Percentiles rank a stretch among this genome's conserved stretches.
Evolutionary conservation across 2,797 vertebrate genomes (phyloP).

Genomic region (Melanotaenia boesemani): DNA sequence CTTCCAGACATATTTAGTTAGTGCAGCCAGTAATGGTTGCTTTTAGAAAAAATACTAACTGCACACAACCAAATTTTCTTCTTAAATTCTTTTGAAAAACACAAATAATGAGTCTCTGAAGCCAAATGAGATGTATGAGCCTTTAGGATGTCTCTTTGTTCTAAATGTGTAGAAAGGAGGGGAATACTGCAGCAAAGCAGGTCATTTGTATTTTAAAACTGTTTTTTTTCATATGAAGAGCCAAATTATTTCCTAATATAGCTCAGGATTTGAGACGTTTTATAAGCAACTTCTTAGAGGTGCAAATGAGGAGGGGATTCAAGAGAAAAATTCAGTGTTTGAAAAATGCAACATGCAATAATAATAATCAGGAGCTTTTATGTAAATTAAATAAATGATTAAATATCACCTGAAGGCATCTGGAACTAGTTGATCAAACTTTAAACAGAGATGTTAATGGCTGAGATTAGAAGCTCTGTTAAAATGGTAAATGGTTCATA

Average conservation of each 20-base stretch:
- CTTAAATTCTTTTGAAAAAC: neutral
- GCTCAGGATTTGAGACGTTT: neutral
- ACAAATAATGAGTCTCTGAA: neutral
- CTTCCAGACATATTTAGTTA: too few species aligned
- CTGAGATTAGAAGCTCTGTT: too few species aligned
- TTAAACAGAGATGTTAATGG: too few species aligned
- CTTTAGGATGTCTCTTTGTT: neutral
- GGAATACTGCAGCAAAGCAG: neutral
- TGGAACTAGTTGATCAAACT: too few species aligned
- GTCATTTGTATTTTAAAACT: neutral
- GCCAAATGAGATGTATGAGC: neutral
- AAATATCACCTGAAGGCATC: too few species aligned
- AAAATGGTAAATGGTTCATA: too few species aligned
- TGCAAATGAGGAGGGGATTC: neutral
- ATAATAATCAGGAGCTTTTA: neutral
- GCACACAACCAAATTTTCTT: neutral
- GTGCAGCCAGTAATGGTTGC: too few species aligned
- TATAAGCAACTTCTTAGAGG: neutral
- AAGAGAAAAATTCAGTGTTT: too few species aligned
- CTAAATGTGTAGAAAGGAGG: neutral
- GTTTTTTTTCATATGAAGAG: neutral
- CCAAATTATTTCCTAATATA: neutral
- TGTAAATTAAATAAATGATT: too few species aligned
- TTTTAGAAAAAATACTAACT: neutral
- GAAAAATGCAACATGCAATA: neutral